Base-by-base conservation (phyloP, 1,140 invertebrate species). In the Diorhabda sublineata region DNA sequence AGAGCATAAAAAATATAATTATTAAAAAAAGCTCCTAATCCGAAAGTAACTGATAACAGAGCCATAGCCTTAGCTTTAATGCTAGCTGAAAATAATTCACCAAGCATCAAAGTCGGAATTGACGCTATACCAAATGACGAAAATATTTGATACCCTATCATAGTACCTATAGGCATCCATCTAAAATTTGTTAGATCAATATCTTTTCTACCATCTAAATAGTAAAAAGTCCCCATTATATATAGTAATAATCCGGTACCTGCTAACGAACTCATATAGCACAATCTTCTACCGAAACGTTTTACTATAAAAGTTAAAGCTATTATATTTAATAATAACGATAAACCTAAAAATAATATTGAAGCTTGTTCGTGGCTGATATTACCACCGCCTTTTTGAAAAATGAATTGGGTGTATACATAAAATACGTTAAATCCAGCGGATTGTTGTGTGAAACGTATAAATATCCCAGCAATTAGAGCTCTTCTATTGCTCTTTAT, bases 281-380 rank as follows among this genome's bases (percentile, higher is more conserved):
- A 80, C 11, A 86, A 84, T 76, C 87, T 86, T 73, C 92, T 83
- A 6, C 92, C 91, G 26, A 85, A 83, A 66, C 84, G 85, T 80
- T 93, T 91, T 63, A 92, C 88, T 56, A 90, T 76, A 52, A 88
- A 79, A 0, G 86, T 87, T 0, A 88, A 85, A 52, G 90, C 76
- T 64, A 92, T 88, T 56, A 86, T 81, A 0, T 88, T 87, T 0
- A 88, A 88, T 2, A 87, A 69, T 0, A 93, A 81, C 69, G 91
- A 89, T 3, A 90, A 83, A 2, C 79, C 77, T 2, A 78, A 78
- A 7, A 85, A 81, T 2, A 84, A 83, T 43, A 84, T 84, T 26
- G 87, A 87, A 64, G 85, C 86, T 5, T 85, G 81, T 41, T 87
- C 87, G 58, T 84, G 84, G 60, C 87, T 84, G 68, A 90, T 87